Base-by-base conservation (phyloP, 2,888 invertebrate genomes). In the Sinelater perroti region DNA sequence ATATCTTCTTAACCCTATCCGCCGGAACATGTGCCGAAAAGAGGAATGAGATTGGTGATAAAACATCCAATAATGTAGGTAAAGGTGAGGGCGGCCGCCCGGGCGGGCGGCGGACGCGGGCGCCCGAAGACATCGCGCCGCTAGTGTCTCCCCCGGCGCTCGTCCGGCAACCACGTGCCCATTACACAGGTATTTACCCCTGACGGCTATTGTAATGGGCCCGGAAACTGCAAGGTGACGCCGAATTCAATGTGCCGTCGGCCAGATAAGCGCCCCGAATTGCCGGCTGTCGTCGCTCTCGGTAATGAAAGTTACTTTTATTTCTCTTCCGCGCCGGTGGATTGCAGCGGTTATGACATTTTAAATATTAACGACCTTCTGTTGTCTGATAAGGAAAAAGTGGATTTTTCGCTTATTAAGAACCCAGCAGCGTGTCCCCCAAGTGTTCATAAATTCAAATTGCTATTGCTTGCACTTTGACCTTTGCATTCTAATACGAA, bases 101-200 rank as follows among this genome's bases (percentile, higher is more conserved):
- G n/a, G n/a, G n/a, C n/a, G n/a, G n/a, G n/a, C n/a, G n/a, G 57
- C 65, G 67, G 56, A 58, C 42, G 46, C 51, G 56, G 58, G 45
- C 61, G 28, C 40, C 49, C 57, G 51, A 54, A 51, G 56, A 47
- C 55, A 58, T 40, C 28, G 51, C 49, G 63, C 59, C 61, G 63
- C 52, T 63, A 63, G 67, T 65, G 67, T 64, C 72, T 75, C 74
- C 75, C 75, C 61, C 62, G 74, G 64, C 67, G 72, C 65, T 73
- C 73, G 70, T 74, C 72, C 68, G 60, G 64, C 66, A 65, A 70
- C 73, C 75, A 73, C 74, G 74, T 73, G 74, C 72, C 71, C 72
- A 73, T 74, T 74, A 73, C 72, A 71, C 66, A 67, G 71, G 72
- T 70, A 71, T 72, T 73, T 72, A 72, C 72, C 71, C 67, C 69